Percentiles rank a stretch among this genome's conserved stretches.
These are phyloP conservation scores for Gymnodraco acuticeps DNA, from an alignment of 2,797 vertebrate species.

Conservation along the genomic window DNA sequence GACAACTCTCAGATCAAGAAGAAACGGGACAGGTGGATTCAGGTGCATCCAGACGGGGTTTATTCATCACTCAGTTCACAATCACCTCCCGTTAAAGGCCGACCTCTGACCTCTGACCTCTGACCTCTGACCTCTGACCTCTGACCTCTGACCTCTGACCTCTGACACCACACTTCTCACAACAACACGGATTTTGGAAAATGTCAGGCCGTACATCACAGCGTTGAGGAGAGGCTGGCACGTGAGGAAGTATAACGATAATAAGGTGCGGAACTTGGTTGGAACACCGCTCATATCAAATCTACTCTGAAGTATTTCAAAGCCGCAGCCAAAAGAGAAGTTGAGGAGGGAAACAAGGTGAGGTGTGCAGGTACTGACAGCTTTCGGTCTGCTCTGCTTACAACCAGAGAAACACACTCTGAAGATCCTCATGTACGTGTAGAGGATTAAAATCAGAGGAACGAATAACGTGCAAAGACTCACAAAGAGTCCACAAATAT, in stretches of 20 bases:
- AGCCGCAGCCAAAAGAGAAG: constrained; percentile 7
- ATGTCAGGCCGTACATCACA: constrained; percentile 56
- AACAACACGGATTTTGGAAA: constrained; percentile 39
- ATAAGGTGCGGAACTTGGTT: background rate
- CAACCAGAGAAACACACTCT: constrained; percentile 44
- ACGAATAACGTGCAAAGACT: background rate
- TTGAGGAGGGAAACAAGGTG: too few species aligned
- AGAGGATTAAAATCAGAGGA: background rate
- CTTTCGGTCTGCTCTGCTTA: background rate
- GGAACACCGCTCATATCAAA: constrained; percentile 34
- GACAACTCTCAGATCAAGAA: too few species aligned
- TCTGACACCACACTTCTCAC: background rate
- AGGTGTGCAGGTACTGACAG: too few species aligned
- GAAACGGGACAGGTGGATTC: too few species aligned
- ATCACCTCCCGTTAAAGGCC: too few species aligned
- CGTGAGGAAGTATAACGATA: constrained; percentile 59
- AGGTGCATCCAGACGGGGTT: too few species aligned
- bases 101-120: background rate
- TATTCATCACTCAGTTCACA: too few species aligned
- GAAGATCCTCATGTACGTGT: background rate
- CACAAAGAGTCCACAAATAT: constrained; percentile 23
- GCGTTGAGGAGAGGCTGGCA: constrained; percentile 57
- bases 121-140: too few species aligned
- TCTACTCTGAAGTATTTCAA: constrained; percentile 62
- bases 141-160: too few species aligned